phyloP scores from a whole-genome alignment of 2,888 invertebrate species.

The Chirona hameri region DNA sequence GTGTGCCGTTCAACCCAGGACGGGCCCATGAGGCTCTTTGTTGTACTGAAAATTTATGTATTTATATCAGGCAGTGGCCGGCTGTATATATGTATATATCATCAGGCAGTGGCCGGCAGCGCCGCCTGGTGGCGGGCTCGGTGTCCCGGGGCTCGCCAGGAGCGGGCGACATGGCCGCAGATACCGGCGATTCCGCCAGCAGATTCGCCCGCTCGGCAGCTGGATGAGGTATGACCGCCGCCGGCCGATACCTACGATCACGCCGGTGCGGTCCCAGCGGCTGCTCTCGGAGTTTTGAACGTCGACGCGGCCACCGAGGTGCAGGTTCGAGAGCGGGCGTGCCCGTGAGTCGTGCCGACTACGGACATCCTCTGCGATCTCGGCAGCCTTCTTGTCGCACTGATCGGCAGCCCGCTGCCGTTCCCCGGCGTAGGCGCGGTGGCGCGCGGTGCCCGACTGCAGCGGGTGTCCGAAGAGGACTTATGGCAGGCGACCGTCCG shows the following conservation, averaged over 20 bases:
- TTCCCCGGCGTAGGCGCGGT: conserved; percentile 11
- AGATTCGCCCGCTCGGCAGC: conserved; percentile 12
- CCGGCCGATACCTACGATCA: not conserved
- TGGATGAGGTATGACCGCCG: conserved; percentile 13
- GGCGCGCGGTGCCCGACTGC: not conserved
- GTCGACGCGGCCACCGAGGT: not conserved
- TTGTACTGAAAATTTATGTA: too few relatives aligned
- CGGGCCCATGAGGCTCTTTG: too few relatives aligned
- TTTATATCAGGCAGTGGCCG: too few relatives aligned
- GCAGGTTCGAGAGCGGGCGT: not conserved
- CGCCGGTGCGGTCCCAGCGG: not conserved
- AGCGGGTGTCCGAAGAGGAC: conserved; percentile 29
- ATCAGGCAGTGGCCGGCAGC: too few relatives aligned
- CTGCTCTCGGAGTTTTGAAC: not conserved
- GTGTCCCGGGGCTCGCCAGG: too few relatives aligned
- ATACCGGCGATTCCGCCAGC: conserved; percentile 14
- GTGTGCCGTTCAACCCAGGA: too few relatives aligned
- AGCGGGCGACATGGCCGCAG: not conserved
- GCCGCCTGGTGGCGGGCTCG: too few relatives aligned
- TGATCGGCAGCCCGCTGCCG: conserved; percentile 28
- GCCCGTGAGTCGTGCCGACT: not conserved
- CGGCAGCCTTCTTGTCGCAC: conserved; percentile 12
- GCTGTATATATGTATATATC: too few relatives aligned
- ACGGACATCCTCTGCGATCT: not conserved
- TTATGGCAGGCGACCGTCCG: conserved; percentile 31